Base-by-base conservation (phyloP, 2,888 invertebrate genomes). In the Meandrusa payeni region DNA sequence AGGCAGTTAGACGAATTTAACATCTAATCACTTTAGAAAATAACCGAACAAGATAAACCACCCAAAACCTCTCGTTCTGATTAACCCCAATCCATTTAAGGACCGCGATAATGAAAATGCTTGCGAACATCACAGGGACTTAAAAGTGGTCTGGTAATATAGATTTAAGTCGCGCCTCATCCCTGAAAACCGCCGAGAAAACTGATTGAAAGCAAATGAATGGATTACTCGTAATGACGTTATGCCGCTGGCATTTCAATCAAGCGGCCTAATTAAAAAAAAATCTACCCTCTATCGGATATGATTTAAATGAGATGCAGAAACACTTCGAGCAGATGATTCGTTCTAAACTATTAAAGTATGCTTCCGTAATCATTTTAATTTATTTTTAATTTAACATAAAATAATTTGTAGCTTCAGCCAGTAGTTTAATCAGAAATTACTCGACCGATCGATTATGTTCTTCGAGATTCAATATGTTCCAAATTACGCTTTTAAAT, bases 91-190 rank as follows among this genome's bases (percentile, higher is more conserved):
- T 79, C 72, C 65, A 67, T 72, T 74, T 71, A 71, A 76, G 61
- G 64, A 55, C 59, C 51, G 64, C 70, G 78, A 81, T 81, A 77
- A 77, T 75, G 64, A 75, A 78, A 69, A 73, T 69, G 67, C 61
- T 76, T 57, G 65, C 55, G 65, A 76, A 76, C 74, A 75, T 69
- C 67, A 61, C 61, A 64, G 58, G 58, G 69, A 60, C 66, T 76
- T 68, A 69, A 57, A 67, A 58, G 59, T 54, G 53, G 56, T 55
- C 61, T 58, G 57, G 61, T 70, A 71, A 78, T 63, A 59, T 70
- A 59, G 63, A 64, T 68, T 71, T 73, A 69, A 77, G 64, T 63
- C 72, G 51, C 59, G 57, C 53, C n/a, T 58, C 60, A 54, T 59
- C 63, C 61, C 23, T 50, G 48, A 52, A 52, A 56, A 61, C 64